Percentiles rank a stretch among this genome's conserved stretches.
phyloP scores from a whole-genome alignment of 1,140 invertebrate species.

The Acromyrmex charruanus region DNA sequence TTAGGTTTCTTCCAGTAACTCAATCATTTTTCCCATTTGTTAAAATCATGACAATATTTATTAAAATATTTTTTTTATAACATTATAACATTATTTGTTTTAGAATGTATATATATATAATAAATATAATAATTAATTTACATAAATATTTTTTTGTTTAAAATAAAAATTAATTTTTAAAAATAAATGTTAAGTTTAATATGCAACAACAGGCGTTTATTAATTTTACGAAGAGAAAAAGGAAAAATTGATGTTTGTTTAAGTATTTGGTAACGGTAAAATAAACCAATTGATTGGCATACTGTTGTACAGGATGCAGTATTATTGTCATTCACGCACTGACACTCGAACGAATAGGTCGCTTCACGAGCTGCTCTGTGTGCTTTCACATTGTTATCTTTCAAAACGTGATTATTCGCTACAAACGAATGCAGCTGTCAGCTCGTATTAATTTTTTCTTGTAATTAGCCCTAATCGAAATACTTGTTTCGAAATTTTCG shows the following conservation, averaged over 20 bases:
- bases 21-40: neutral
- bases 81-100: neutral
- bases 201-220: neutral
- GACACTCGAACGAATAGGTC: neutral
- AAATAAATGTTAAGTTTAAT: slow-evolving; percentile 1
- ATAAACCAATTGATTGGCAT: neutral
- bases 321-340: neutral
- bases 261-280: neutral
- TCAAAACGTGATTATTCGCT: neutral
- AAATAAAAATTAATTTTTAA: neutral
- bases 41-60: neutral
- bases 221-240: neutral
- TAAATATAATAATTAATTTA: neutral
- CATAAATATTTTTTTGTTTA: neutral
- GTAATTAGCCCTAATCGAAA: no score
- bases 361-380: neutral
- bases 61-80: neutral
- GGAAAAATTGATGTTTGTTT: neutral
- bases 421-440: neutral
- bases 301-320: neutral
- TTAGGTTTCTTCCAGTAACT: no score
- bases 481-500: no score
- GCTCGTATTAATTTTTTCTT: neutral
- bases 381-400: neutral
- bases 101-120: neutral